Conservation (phyloP, 2,888 invertebrate genomes). For the Sycophila texana region DNA sequence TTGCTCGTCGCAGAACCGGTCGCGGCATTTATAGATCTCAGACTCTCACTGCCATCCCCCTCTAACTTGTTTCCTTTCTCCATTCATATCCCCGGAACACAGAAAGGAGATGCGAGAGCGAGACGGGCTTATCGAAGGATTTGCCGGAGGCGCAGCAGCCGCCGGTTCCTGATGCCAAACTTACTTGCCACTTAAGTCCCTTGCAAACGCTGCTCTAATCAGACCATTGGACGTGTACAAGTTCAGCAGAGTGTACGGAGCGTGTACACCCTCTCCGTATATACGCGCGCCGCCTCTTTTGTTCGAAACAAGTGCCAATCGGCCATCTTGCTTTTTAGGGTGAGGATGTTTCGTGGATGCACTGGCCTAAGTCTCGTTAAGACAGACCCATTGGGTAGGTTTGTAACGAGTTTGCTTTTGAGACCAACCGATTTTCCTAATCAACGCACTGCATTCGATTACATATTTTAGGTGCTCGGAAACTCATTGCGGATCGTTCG, state of each 20-base stretch:
- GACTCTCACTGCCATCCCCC: not conserved
- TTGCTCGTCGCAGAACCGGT: constrained; percentile 30
- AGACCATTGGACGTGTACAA: constrained; percentile 12
- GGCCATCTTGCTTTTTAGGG: too few relatives aligned
- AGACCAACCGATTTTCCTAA: too few relatives aligned
- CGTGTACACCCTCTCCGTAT: not conserved
- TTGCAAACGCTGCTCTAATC: constrained; percentile 26
- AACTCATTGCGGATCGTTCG: too few relatives aligned
- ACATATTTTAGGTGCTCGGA: too few relatives aligned
- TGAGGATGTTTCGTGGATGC: too few relatives aligned
- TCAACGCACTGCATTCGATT: too few relatives aligned
- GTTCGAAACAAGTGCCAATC: constrained; percentile 10
- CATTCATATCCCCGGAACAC: not conserved
- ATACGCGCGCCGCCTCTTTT: not conserved
- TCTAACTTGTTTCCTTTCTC: not conserved
- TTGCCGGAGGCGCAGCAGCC: not conserved
- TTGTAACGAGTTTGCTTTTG: too few relatives aligned
- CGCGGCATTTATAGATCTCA: constrained; percentile 30
- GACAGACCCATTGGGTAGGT: too few relatives aligned
- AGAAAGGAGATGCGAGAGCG: not conserved
- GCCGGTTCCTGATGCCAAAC: constrained; percentile 27
- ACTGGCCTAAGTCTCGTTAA: too few relatives aligned
- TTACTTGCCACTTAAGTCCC: constrained; percentile 34
- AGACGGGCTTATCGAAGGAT: constrained; percentile 7
- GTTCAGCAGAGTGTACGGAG: not conserved